A percentile compares a stretch with the other conserved stretches of the same genome.
Evolutionary conservation across 2,888 invertebrate species (phyloP).

Genomic region (Nemurella pictetii): DNA sequence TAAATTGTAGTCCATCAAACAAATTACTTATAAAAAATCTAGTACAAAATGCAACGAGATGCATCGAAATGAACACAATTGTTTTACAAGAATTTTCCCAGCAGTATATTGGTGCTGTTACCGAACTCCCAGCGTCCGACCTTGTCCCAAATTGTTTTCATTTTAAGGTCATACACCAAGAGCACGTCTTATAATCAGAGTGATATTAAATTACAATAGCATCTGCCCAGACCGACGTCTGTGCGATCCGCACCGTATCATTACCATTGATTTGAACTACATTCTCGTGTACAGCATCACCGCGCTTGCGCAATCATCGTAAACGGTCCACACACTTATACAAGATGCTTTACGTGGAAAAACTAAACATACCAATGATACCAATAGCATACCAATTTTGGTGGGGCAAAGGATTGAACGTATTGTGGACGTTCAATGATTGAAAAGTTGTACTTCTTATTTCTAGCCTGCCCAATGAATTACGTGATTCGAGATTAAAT

Average conservation of each 20-base stretch:
- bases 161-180: neutral
- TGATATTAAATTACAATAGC: neutral
- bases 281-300: neutral
- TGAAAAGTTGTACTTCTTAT: neutral
- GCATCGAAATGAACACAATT: too few relatives aligned
- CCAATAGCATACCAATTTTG: neutral
- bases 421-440: neutral
- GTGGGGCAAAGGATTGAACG: too few relatives aligned
- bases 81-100: too few relatives aligned
- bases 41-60: too few relatives aligned
- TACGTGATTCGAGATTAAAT: slow-evolving; percentile 4
- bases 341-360: neutral
- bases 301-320: neutral
- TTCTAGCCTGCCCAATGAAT: neutral
- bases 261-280: neutral
- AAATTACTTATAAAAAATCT: too few relatives aligned
- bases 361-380: neutral
- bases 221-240: neutral
- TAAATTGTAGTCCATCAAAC: too few relatives aligned
- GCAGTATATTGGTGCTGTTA: too few relatives aligned
- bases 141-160: neutral
- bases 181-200: neutral
- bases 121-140: neutral
- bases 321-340: neutral
- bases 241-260: neutral